Evolutionary conservation across 2,797 vertebrate genomes (phyloP).

Genomic region (Emys orbicularis): DNA sequence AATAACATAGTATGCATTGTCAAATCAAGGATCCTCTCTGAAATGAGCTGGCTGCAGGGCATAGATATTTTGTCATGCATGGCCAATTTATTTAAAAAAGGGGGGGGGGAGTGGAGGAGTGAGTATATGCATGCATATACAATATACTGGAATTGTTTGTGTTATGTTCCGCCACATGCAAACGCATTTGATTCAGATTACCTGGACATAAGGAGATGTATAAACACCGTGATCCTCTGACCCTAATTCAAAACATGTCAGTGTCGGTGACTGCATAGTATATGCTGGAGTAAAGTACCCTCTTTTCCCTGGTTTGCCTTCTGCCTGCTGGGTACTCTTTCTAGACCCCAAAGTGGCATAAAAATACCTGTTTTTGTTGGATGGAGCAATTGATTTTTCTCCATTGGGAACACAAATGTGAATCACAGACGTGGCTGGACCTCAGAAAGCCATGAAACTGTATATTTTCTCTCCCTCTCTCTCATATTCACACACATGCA

Average conservation of each 20-base stretch:
- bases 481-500: not conserved
- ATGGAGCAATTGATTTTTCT: slow-evolving; percentile 29
- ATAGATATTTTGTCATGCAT: not conserved
- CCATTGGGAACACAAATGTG: not conserved
- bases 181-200: not conserved
- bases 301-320: not conserved
- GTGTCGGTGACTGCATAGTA: not conserved
- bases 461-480: slow-evolving; percentile 33
- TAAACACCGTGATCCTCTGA: not conserved
- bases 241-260: not conserved
- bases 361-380: slow-evolving; percentile 34
- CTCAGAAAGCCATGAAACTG: slow-evolving; percentile 43
- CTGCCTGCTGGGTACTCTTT: not conserved
- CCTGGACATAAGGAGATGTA: not conserved
- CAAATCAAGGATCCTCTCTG: not conserved
- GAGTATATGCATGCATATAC: not conserved
- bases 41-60: slow-evolving; percentile 13
- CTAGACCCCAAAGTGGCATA: not conserved
- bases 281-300: not conserved
- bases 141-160: not conserved
- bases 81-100: not conserved
- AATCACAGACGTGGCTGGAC: slow-evolving; percentile 63
- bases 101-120: not conserved
- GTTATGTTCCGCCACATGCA: not conserved
- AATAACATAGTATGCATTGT: not conserved